A percentile compares a stretch with the other conserved stretches of the same genome.
Evolutionary conservation across 2,888 invertebrate genomes (phyloP).

Genomic region (Pycnomerus fuliginosus): DNA sequence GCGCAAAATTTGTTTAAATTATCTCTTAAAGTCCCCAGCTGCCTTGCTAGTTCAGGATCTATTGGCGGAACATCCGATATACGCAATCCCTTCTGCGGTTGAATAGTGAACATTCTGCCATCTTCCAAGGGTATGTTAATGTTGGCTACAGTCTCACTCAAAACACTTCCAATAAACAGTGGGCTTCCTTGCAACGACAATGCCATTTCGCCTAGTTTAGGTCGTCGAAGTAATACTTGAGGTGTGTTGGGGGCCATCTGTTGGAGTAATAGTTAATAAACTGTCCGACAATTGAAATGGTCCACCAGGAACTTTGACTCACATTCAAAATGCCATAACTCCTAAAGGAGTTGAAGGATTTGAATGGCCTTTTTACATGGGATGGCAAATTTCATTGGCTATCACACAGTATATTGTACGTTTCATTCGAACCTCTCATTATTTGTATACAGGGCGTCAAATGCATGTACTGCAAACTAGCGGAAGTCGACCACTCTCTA

Average conservation of each 20-base stretch:
- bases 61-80: slow-evolving; percentile 51
- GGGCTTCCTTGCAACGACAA: slow-evolving; percentile 70
- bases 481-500: too few relatives aligned
- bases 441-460: too few relatives aligned
- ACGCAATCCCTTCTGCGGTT: slow-evolving; percentile 57
- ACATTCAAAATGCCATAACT: too few relatives aligned
- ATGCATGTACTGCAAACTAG: too few relatives aligned
- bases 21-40: slow-evolving; percentile 49
- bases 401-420: too few relatives aligned
- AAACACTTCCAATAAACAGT: slow-evolving; percentile 57
- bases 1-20: slow-evolving; percentile 21
- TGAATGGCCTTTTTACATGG: slow-evolving; percentile 1
- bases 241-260: slow-evolving; percentile 62
- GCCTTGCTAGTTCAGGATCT: slow-evolving; percentile 51
- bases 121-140: slow-evolving; percentile 66
- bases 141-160: slow-evolving; percentile 60
- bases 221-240: slow-evolving; percentile 61
- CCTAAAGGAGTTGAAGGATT: too few relatives aligned
- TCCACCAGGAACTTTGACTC: too few relatives aligned
- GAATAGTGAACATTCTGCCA: slow-evolving; percentile 63
- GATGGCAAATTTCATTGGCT: too few relatives aligned
- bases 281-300: too few relatives aligned
- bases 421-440: too few relatives aligned
- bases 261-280: not conserved
- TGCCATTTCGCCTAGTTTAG: slow-evolving; percentile 65